Percentiles rank a stretch among this genome's conserved stretches.
These are phyloP conservation scores for Crotalus adamanteus DNA, from an alignment of 2,797 vertebrate genomes.

Conservation along the genomic window DNA sequence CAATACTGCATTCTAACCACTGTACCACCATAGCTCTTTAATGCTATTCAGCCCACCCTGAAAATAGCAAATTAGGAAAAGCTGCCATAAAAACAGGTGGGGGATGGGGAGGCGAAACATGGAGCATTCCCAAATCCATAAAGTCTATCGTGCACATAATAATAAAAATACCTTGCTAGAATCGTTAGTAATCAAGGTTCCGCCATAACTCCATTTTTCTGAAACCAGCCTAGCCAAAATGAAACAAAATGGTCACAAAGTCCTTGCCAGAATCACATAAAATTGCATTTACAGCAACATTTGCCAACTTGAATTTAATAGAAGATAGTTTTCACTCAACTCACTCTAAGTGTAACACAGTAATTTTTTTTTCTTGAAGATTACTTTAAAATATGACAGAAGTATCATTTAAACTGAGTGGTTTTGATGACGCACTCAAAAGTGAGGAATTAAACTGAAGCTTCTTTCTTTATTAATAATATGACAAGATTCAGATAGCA, in stretches of 20 bases:
- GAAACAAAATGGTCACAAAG: slow-evolving; percentile 61
- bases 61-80: background rate
- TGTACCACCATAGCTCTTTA: too few species aligned
- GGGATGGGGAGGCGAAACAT: background rate
- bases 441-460: slow-evolving; percentile 64
- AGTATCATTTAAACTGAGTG: slow-evolving; percentile 67
- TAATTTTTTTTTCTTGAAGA: slow-evolving; percentile 72
- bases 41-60: background rate
- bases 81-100: background rate
- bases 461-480: slow-evolving; percentile 64
- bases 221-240: slow-evolving; percentile 37
- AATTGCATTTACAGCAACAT: slow-evolving; percentile 68
- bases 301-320: slow-evolving; percentile 69
- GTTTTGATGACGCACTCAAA: slow-evolving; percentile 69
- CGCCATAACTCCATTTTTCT: slow-evolving; percentile 31
- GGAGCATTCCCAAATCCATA: slow-evolving; percentile 31
- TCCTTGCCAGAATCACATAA: slow-evolving; percentile 68
- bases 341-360: slow-evolving; percentile 63
- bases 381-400: slow-evolving; percentile 67
- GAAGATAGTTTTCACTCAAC: slow-evolving; percentile 69
- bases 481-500: slow-evolving; percentile 66
- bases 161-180: slow-evolving; percentile 43
- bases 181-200: slow-evolving; percentile 55
- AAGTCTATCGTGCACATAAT: slow-evolving; percentile 38
- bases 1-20: too few species aligned